phyloP scores from a whole-genome alignment of 2,797 vertebrate species.

The Hypotaenidia philippensis region DNA sequence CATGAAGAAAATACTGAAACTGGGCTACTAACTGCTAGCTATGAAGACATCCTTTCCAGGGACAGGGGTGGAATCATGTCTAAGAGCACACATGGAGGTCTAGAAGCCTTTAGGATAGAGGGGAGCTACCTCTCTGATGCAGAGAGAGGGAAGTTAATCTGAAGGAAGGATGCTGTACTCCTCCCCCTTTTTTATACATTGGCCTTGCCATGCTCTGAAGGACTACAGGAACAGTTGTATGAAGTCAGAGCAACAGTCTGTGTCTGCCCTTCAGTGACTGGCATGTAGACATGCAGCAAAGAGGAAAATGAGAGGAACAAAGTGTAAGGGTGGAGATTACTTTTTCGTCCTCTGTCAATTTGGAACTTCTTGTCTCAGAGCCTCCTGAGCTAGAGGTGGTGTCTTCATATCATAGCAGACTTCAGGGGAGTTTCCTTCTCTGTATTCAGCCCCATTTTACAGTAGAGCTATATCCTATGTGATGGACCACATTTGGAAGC shows the following conservation, averaged over 20 bases:
- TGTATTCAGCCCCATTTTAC: background rate
- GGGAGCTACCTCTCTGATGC: background rate
- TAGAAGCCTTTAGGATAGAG: background rate
- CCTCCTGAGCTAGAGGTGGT: background rate
- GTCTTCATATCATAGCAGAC: background rate
- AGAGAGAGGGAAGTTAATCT: background rate
- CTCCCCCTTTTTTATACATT: background rate
- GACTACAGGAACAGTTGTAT: background rate
- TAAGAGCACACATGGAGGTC: background rate
- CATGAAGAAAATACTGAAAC: background rate
- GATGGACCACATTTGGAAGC: background rate
- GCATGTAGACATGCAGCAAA: accelerated
- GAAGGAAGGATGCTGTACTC: background rate
- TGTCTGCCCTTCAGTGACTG: background rate
- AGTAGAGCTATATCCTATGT: accelerated
- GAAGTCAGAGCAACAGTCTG: background rate
- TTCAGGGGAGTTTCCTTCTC: background rate
- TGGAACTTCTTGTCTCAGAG: background rate
- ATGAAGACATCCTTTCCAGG: background rate
- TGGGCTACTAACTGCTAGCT: background rate
- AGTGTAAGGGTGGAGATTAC: background rate
- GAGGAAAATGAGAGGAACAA: background rate
- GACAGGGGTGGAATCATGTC: background rate
- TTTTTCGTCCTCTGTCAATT: background rate
- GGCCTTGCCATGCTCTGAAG: background rate